Evolutionary conservation across 2,113 vertebrate species (phyloP).

Genomic region (Hypanus sabinus): DNA sequence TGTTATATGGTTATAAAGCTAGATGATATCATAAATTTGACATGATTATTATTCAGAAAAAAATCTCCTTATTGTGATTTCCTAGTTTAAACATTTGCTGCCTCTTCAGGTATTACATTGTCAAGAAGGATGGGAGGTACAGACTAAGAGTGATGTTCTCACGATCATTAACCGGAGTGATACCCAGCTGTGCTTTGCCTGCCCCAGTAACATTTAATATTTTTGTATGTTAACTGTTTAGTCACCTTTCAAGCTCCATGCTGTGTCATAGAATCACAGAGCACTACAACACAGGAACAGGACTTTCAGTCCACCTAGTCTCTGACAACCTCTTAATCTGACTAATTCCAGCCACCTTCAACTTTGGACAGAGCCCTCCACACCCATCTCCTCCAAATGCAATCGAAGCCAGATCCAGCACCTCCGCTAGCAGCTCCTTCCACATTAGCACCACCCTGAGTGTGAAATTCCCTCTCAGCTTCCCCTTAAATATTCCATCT

Average conservation of each 20-base stretch:
- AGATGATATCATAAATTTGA: not conserved
- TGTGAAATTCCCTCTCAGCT: too few species aligned
- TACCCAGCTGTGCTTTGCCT: not conserved
- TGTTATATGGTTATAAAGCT: too few species aligned
- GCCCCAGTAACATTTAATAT: not conserved
- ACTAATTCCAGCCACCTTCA: too few species aligned
- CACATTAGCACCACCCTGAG: too few species aligned
- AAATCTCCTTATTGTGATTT: not conserved
- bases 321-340: too few species aligned
- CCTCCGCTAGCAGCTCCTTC: too few species aligned
- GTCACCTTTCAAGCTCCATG: not conserved
- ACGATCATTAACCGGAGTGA: not conserved
- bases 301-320: too few species aligned
- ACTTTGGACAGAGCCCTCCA: too few species aligned
- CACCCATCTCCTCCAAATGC: too few species aligned
- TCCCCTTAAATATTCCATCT: too few species aligned
- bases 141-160: not conserved
- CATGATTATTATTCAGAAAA: not conserved
- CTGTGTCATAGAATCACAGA: not conserved
- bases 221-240: not conserved
- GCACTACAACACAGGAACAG: too few species aligned
- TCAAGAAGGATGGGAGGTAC: not conserved
- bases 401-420: too few species aligned
- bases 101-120: not conserved
- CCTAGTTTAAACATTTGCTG: not conserved